A percentile compares a stretch with the other conserved stretches of the same genome.
Conservation (phyloP, 2,888 invertebrate species). For the Yponomeuta malinellus region DNA sequence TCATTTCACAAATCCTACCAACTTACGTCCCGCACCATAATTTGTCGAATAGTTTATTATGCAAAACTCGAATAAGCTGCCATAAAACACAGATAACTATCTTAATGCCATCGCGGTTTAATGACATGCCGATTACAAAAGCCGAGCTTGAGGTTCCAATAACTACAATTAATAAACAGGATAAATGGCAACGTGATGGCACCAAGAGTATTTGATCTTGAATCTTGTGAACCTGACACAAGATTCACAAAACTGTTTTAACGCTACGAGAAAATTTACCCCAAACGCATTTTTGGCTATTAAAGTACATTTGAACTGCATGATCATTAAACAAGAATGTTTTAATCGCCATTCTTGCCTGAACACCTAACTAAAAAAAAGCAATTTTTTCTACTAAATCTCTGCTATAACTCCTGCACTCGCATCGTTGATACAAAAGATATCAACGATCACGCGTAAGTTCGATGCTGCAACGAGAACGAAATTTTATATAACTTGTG, state of each 20-base stretch:
- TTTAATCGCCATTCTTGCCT: too few relatives aligned
- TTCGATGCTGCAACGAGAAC: not conserved
- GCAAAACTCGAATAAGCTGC: not conserved
- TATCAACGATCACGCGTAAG: slow-evolving; percentile 24
- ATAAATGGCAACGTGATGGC: too few relatives aligned
- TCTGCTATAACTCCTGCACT: not conserved
- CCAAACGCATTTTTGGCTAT: too few relatives aligned
- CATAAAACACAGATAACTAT: not conserved
- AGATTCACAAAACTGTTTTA: too few relatives aligned
- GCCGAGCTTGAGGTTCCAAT: too few relatives aligned
- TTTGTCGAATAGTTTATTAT: not conserved
- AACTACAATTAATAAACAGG: too few relatives aligned
- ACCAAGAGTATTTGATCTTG: too few relatives aligned
- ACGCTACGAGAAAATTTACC: too few relatives aligned
- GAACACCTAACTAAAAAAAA: too few relatives aligned
- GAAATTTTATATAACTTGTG: not conserved
- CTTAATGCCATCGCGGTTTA: not conserved
- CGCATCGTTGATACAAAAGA: slow-evolving; percentile 28
- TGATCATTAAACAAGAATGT: too few relatives aligned
- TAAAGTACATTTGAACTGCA: too few relatives aligned
- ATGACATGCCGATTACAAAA: not conserved
- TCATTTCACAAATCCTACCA: not conserved
- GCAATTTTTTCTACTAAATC: not conserved
- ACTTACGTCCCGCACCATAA: not conserved
- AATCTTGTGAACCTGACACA: too few relatives aligned